Evolutionary conservation across 2,888 invertebrate genomes (phyloP), one percentile per base, ranked within the genome.

Genomic region (Pycnomerus fuliginosus): DNA sequence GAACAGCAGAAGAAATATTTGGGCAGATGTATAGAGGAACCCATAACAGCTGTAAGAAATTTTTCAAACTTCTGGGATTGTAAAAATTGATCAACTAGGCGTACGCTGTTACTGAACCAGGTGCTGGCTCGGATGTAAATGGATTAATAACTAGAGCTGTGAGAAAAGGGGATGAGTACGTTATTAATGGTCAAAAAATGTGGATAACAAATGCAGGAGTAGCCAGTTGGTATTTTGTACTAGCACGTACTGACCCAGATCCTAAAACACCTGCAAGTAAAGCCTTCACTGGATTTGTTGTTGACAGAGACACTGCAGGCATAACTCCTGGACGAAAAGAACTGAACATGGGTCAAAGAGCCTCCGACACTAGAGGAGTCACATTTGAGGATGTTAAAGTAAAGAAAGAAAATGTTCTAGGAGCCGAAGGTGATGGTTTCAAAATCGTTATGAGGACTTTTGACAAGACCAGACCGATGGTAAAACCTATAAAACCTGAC

Each of bases 131-230:
- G 0, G 98, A 98, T 72, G 98, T 98, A 1, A 87, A 87, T 16
- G 94, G 90, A 5, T 75, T 95, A 14, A 91, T 87, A 74, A 96
- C 96, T 0, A 84, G 76, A 53, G 96, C 97, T 0, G 34, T 34
- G 4, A 94, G 93, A 71, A 95, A 95, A 69, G 95, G 96, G 1
- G 89, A 94, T 53, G 91, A 96, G 64, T 98, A 89, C 76, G 83
- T 98, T 51, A 67, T 98, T 14, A 88, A 71, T 70, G 98, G 98
- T 1, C 91, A 92, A 67, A 98, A 98, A 75, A 98, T 98, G 97
- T 99, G 98, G 98, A 98, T 99, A 65, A 98, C 98, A 32, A 96
- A 96, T 68, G 97, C 93, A 14, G 96, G 94, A 28, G 87, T 92
- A 17, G 97, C 98, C 16, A 94, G 92, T 74, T 98, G 92, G 92